phyloP scores from a whole-genome alignment of 1,140 invertebrate genomes.

The Drosophila sechellia region DNA sequence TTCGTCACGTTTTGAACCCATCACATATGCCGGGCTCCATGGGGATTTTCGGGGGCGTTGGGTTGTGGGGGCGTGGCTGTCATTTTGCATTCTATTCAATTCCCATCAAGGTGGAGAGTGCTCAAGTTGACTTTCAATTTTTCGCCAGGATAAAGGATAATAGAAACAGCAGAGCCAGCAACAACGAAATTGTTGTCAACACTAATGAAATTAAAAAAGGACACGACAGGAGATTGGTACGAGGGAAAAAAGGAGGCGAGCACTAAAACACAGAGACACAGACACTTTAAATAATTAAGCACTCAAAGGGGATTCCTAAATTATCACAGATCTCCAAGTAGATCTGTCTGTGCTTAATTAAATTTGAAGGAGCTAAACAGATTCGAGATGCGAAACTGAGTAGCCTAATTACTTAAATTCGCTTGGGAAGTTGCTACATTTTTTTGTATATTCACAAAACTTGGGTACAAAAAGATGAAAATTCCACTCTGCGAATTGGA shows the following conservation, averaged over 20 bases:
- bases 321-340: slow-evolving; percentile 12
- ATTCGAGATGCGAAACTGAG: background rate
- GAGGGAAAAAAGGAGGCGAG: background rate
- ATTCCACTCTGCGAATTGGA: background rate
- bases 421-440: no score
- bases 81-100: slow-evolving; percentile 55
- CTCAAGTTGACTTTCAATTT: slow-evolving; percentile 50
- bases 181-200: slow-evolving; percentile 44
- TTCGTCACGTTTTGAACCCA: slow-evolving; percentile 20
- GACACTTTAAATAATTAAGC: slow-evolving; percentile 72
- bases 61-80: slow-evolving; percentile 20
- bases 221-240: background rate
- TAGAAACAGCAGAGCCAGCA: slow-evolving; percentile 9
- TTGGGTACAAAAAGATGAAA: slow-evolving; percentile 2
- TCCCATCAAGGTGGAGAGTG: slow-evolving; percentile 39
- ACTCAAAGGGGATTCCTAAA: slow-evolving; percentile 7
- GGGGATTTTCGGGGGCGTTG: background rate
- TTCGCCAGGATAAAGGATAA: slow-evolving; percentile 42
- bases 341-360: background rate
- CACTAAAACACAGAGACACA: slow-evolving; percentile 2
- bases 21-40: slow-evolving; percentile 22
- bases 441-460: no score
- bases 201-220: slow-evolving; percentile 74
- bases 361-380: background rate
- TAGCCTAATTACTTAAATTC: background rate